Conservation (phyloP, 2,888 invertebrate species). For the Trichopoda pennipes region DNA sequence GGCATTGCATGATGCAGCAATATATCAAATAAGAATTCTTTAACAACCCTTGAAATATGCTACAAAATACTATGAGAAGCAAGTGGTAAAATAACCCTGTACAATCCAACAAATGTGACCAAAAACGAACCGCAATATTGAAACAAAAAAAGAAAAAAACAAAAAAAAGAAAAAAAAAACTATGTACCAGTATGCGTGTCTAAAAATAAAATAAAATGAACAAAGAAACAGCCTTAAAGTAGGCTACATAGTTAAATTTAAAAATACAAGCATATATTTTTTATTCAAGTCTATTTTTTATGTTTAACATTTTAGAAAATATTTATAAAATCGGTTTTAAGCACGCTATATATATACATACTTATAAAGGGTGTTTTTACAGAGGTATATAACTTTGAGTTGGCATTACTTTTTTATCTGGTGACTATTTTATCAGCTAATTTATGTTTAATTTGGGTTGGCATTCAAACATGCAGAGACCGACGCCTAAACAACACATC, state of each 20-base stretch:
- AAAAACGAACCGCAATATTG: constrained; percentile 36
- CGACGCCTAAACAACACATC: too few relatives aligned
- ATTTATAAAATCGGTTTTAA: not conserved
- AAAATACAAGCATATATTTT: not conserved
- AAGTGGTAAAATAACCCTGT: not conserved
- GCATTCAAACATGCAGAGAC: too few relatives aligned
- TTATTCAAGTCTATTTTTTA: not conserved
- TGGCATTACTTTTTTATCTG: too few relatives aligned
- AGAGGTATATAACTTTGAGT: too few relatives aligned
- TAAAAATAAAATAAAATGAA: constrained; percentile 18
- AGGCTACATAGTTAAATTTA: constrained; percentile 32
- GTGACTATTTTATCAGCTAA: too few relatives aligned
- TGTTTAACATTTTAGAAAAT: not conserved
- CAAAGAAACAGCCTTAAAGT: constrained; percentile 16
- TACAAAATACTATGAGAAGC: constrained; percentile 17
- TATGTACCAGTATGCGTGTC: not conserved
- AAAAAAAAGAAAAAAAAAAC: not conserved
- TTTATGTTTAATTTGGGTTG: too few relatives aligned
- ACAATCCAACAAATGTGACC: constrained; percentile 50
- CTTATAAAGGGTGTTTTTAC: too few relatives aligned
- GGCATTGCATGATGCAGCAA: constrained; percentile 20
- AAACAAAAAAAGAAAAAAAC: constrained; percentile 1
- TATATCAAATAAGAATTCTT: constrained; percentile 29
- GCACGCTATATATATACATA: too few relatives aligned
- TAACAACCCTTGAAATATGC: constrained; percentile 57